Conservation (phyloP, 2,888 invertebrate genomes). For the Drosophila maculinotata region DNA sequence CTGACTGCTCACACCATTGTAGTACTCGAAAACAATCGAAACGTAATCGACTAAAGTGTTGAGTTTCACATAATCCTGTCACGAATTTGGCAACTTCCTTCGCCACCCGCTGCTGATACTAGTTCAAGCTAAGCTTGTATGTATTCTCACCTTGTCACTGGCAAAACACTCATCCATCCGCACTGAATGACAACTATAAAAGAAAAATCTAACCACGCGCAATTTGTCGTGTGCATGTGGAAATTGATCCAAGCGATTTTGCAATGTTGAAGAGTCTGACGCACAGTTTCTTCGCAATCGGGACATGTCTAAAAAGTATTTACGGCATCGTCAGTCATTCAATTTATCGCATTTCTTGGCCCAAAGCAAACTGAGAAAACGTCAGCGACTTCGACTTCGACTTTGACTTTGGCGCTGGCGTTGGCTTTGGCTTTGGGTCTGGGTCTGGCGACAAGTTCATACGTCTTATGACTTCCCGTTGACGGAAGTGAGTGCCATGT, state of each 20-base stretch:
- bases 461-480: slow-evolving; percentile 82
- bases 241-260: slow-evolving; percentile 79
- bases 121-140: slow-evolving; percentile 31
- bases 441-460: slow-evolving; percentile 76
- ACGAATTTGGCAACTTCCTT: slow-evolving; percentile 39
- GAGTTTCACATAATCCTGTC: slow-evolving; percentile 40
- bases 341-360: slow-evolving; percentile 80
- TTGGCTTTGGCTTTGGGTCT: slow-evolving; percentile 25
- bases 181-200: slow-evolving; percentile 41
- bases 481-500: slow-evolving; percentile 79
- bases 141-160: slow-evolving; percentile 67
- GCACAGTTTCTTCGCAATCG: slow-evolving; percentile 42
- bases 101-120: not conserved
- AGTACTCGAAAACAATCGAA: slow-evolving; percentile 11
- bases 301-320: slow-evolving; percentile 77
- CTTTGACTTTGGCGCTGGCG: slow-evolving; percentile 21
- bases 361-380: slow-evolving; percentile 67
- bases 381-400: slow-evolving; percentile 49
- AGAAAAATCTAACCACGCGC: slow-evolving; percentile 79
- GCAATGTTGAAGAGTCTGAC: slow-evolving; percentile 37
- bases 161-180: slow-evolving; percentile 28
- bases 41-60: slow-evolving; percentile 22
- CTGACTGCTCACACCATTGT: not conserved
- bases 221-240: slow-evolving; percentile 75
- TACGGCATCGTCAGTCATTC: slow-evolving; percentile 81